Base-by-base conservation (phyloP, 2,113 vertebrate genomes). In the Todiramphus chloris region DNA sequence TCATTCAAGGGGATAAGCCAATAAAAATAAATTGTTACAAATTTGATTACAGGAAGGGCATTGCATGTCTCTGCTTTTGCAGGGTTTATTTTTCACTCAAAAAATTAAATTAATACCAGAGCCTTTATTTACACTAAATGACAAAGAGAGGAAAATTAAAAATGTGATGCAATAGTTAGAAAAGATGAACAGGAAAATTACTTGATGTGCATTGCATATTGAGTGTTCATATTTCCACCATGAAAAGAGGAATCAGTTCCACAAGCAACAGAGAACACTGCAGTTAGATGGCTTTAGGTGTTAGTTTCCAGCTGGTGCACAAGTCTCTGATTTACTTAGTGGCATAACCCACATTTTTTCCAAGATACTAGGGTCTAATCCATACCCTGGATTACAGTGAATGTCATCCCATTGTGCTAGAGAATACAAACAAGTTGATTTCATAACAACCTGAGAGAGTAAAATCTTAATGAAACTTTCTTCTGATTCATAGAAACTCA, bases 71-170 rank as follows among this genome's bases (percentile, higher is more conserved):
- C 25, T 90, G 37, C 56, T 89, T 89, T 91, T 70, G 37, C 30
- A 56, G 53, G 13, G 12, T 41, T 94, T 92, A 50, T 93, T 96
- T 90, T 77, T 82, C 55, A 83, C n/a, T 79, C 56, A 58, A 85
- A 92, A 92, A 82, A 8, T 20, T 56, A 93, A 95, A 90, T 93
- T 94, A 93, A 87, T 92, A 83, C 18, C 41, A 95, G 63, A 85
- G 17, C 11, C 43, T 72, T 95, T 94, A 87, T 94, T 95, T 95
- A 89, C 24, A 85, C 41, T 82, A 68, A 94, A 91, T 85, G 80
- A 85, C 28, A 90, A 87, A 80, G 31, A 86, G 11, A 82, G 3
- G 35, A 46, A 87, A 90, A 91, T 91, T 74, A 77, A 93, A 95
- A 87, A 92, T 72, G 55, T 84, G 83, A 86, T 88, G 37, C 44